Evolutionary conservation across 2,113 vertebrate genomes (phyloP), one percentile per base, ranked within the genome.

Genomic region (Leptocoma aspasia): DNA sequence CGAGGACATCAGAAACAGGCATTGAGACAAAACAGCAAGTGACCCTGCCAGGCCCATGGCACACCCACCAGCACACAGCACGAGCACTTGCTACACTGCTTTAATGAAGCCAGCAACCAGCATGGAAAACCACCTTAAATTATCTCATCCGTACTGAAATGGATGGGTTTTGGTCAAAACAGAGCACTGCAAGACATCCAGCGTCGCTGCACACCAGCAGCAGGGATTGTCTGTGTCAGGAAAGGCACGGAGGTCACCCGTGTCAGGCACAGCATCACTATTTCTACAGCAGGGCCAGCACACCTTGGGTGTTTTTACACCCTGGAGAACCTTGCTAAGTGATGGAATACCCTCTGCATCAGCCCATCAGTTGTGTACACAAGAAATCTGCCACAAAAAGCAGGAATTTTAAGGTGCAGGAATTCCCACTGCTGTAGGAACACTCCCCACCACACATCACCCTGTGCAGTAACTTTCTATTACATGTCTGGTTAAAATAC

Each of bases 1-100:
- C 2, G 4, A 65, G 66, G 45, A 56, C 59, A 84, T 89, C 68
- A 92, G 66, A 85, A 96, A 90, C 2, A 54, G 18, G 28, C 75
- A 65, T 8, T 82, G 76, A 92, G 50, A 94, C 71, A 93, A 90
- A 93, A 50, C 82, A 94, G 90, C 52, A 76, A 65, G 45, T 27
- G 49, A 85, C 31, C 31, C 63, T 31, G 22, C 26, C 37, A 72
- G 45, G 71, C 28, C 63, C 15, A 2, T 1, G 22, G 47, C n/a
- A 72, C 49, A 13, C 6, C 44, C 28, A 4, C 2, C 2, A 54
- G 14, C 45, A 69, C 8, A 1, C 8, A 50, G n/a, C 23, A 21
- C 4, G 1, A 27, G 2, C 50, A 44, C 65, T 44, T 57, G 44
- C 39, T 7, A 6, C 0, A 10, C 17, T 50, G 22, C 22, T 8